Base-by-base conservation (phyloP, 2,797 vertebrate genomes). In the Telmatherina bonti region DNA sequence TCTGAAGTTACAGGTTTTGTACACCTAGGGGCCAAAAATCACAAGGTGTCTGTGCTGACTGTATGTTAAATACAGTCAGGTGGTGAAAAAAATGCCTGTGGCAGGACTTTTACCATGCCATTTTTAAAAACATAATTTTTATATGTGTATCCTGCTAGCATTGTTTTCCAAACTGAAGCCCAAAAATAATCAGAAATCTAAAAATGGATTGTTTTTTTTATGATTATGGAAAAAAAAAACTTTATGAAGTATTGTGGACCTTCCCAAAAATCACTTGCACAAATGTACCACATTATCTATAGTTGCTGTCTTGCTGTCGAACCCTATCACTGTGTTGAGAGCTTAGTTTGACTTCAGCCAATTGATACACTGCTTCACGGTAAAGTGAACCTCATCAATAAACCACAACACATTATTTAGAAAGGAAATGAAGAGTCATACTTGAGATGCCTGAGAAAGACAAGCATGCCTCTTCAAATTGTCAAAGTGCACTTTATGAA, bases 351-450 rank as follows among this genome's bases (percentile, higher is more conserved):
- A 51, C 64, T 65, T 74, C 22, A 36, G 43, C 74, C 79, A 91
- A 85, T 91, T 89, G 91, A 78, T 68, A 73, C 66, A 74, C 43
- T 5, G 75, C 86, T 53, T 73, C 78, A 72, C 76, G 65, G 84
- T 85, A 76, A 82, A 80, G 75, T 26, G 72, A 85, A 62, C 54
- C 81, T 83, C 81, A 90, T 93, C 64, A 90, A 91, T 90, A 86
- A 91, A 83, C 31, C 85, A 90, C 72, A 53, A 43, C 55, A 85
- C 67, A 88, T 88, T 91, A 86, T 92, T 88, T 90, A 80, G 75
- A 78, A 79, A 68, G 61, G 70, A 76, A 76, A 85, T 92, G 1
- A 91, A 86, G 36, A 89, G 90, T 82, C 45, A 86, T 83, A 76
- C 63, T 29, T 26, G 30, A 76, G 64, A 58, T 36, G 62, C 81